Evolutionary conservation across 2,888 invertebrate genomes (phyloP), one percentile per base, ranked within the genome.

Genomic region (Polymixis flavicincta): DNA sequence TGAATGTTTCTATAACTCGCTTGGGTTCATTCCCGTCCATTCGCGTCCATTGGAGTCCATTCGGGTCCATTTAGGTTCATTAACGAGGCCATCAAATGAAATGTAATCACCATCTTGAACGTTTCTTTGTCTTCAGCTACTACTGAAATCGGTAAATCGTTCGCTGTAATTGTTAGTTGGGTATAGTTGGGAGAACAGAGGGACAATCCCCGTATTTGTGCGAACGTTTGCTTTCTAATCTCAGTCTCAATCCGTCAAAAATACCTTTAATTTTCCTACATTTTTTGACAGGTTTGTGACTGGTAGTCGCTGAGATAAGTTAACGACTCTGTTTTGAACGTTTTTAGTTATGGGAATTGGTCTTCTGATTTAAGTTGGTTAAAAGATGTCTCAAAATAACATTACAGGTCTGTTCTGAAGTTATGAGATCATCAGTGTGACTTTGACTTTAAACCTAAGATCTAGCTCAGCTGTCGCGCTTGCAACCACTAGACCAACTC

Each of bases 31-130:
- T n/a, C 75, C 70, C 69, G 78, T 83, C 89, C 89, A 91, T 92
- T 92, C 88, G 75, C 73, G 74, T 83, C 90, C 89, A 91, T 91
- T 90, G 88, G 74, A 76, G 74, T 84, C 89, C 89, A 91, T 90
- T 90, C 85, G 74, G 73, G 75, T 84, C 89, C 90, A 91, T 92
- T 92, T 88, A 74, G 80, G 75, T 84, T 89, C 90, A 91, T 92
- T 92, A 91, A 77, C 42, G 42, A 78, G 74, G 83, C 85, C 73
- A 88, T 85, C 85, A 85, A 85, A 88, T 87, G 87, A 90, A 91
- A 92, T 88, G 89, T 89, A 90, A 92, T 91, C 89, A 85, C 84
- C 57, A 64, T 68, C 80, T 75, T 65, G 61, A 81, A 55, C 55
- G 66, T 72, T 78, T 81, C 88, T 89, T 90, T 89, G 89, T 91